Percentiles rank a stretch among this genome's conserved stretches.
These are phyloP conservation scores for Volucella inanis DNA, from an alignment of 2,888 invertebrate genomes.

Conservation along the genomic window DNA sequence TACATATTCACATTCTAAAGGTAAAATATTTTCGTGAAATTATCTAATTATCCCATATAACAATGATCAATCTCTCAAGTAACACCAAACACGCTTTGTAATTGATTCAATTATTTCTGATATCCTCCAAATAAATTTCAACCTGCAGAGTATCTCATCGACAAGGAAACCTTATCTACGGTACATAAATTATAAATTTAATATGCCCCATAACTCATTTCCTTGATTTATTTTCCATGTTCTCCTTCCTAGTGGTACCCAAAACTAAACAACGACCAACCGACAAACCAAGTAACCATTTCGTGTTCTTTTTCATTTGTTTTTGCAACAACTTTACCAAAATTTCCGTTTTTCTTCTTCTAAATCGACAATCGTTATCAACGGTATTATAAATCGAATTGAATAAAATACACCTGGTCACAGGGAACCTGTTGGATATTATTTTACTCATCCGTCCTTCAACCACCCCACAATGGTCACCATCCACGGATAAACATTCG, in stretches of 20 bases:
- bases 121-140: too few species aligned
- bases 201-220: slow-evolving; percentile 37
- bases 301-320: not conserved
- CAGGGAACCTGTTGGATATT: slow-evolving; percentile 65
- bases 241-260: not conserved
- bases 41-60: too few species aligned
- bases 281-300: not conserved
- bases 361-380: slow-evolving; percentile 66
- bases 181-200: slow-evolving; percentile 45
- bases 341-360: slow-evolving; percentile 14
- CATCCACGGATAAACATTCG: slow-evolving; percentile 9
- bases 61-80: too few species aligned
- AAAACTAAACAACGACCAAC: not conserved
- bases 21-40: too few species aligned
- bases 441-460: slow-evolving; percentile 10
- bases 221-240: slow-evolving; percentile 18
- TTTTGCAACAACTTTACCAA: slow-evolving; percentile 16
- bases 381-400: slow-evolving; percentile 71
- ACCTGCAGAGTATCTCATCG: too few species aligned
- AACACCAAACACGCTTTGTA: too few species aligned
- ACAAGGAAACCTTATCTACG: not conserved
- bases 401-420: slow-evolving; percentile 70
- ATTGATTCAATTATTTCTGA: too few species aligned
- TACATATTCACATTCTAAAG: too few species aligned
- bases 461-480: not conserved